Evolutionary conservation across 2,797 vertebrate genomes (phyloP), one percentile per base, ranked within the genome.

Genomic region (Sebastes hubbsi): DNA sequence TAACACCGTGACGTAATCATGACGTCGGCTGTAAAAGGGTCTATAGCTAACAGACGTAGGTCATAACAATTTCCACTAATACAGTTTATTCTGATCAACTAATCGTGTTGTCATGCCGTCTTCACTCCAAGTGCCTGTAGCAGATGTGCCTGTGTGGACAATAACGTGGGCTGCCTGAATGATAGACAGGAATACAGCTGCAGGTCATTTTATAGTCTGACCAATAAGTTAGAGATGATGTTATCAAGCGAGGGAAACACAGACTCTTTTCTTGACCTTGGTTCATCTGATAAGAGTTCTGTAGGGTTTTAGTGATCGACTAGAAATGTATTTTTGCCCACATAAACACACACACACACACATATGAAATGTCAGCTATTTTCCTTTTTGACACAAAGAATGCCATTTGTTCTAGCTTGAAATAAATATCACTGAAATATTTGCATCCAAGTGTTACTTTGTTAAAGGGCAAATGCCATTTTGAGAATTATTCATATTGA

Each of bases 401-500:
- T 32, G 54, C 46, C 74, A 69, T 68, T 68, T 63, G 55, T 62
- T 81, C 60, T 64, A 6, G 22, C 66, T 30, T 62, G 38, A 75
- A 69, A 71, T 29, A 77, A 74, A 85, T 62, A 78, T 72, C 27
- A 83, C 18, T 56, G 62, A 60, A 64, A 67, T 75, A 83, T 79
- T 83, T 76, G 55, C n/a, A 61, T 80, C 10, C 36, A 54, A 46
- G 25, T 24, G 27, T 12, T 80, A 72, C 73, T 74, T 85, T 74
- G 52, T 65, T 20, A 83, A 90, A 86, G 62, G 80, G 56, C 68
- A 86, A 64, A 34, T 55, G 70, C 62, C 38, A 85, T 76, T 81
- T 61, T 54, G 38, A 70, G 38, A 77, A 58, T 78, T 65, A 61
- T 68, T 80, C 66, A 66, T 77, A 69, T 54, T 75, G 61, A 85